Evolutionary conservation across 2,113 vertebrate genomes (phyloP), one percentile per base, ranked within the genome.

Genomic region (Aramus guarauna): DNA sequence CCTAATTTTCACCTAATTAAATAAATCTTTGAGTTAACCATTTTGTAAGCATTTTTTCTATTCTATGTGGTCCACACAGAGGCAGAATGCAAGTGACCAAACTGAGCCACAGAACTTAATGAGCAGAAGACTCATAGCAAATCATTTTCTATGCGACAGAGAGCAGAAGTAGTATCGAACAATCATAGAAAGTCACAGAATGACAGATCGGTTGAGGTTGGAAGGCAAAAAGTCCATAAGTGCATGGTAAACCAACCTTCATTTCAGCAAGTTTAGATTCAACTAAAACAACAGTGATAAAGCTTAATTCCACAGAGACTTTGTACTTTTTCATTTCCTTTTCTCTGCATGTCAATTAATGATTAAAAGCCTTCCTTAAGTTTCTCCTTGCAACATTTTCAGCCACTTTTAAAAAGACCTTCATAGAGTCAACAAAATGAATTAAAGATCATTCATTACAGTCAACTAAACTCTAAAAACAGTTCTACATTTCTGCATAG

Each of bases 1-100:
- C 77, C 4, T 69, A 73, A 53, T 20, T 9, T 71, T 9, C 6
- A 78, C 16, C 11, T 13, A 62, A 48, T 15, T 58, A 69, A 67
- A 20, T 9, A 80, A 41, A 84, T 17, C 30, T 71, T 68, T 29
- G 3, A 47, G 5, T 2, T 39, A 2, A 63, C 24, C 3, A 58
- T 15, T 84, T 53, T 26, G 6, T 15, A 91, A 60, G 43, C 8
- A 59, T 12, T 18, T 85, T 85, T 90, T 50, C n/a, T 62, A 36
- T 29, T 36, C 12, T 5, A 7, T 6, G 6, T 6, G 41, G 26
- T 18, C 14, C 8, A 37, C 13, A 30, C 0, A 48, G 13, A 71
- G 12, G 11, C 19, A 77, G 27, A 64, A 77, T 27, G 8, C 15
- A 85, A 60, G 64, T 8, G 12, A 52, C 14, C 14, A 43, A 68